phyloP scores from a whole-genome alignment of 2,888 invertebrate genomes.

The Tenthredo amoena region DNA sequence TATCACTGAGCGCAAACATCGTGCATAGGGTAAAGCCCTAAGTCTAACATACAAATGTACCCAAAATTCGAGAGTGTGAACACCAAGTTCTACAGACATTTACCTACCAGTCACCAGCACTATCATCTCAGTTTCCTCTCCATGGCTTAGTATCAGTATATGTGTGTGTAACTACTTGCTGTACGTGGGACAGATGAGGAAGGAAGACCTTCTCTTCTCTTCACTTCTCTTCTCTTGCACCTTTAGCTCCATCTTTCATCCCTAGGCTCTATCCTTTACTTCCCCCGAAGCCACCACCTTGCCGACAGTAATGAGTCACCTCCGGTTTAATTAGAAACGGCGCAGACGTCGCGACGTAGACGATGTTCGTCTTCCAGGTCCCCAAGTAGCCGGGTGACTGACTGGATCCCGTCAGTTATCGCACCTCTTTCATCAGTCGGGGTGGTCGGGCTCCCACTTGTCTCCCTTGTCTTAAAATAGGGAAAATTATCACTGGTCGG shows the following conservation, averaged over 20 bases:
- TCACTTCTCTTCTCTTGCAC: neutral
- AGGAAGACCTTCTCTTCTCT: neutral
- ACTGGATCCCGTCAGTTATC: slow-evolving; percentile 42
- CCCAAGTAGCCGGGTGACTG: slow-evolving; percentile 25
- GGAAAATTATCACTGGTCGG: slow-evolving; percentile 22
- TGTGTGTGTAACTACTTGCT: neutral
- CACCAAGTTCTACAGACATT: slow-evolving; percentile 3
- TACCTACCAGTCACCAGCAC: slow-evolving; percentile 14
- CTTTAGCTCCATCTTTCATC: slow-evolving; percentile 1
- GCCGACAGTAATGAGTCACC: slow-evolving; percentile 70
- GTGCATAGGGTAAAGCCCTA: neutral
- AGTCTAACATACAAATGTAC: neutral
- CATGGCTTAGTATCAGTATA: neutral
- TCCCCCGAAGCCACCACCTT: slow-evolving; percentile 57
- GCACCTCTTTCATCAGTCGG: slow-evolving; percentile 45
- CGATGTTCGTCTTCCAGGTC: slow-evolving; percentile 16
- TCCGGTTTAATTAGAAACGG: slow-evolving; percentile 68
- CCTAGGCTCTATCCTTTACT: neutral
- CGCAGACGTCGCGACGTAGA: slow-evolving; percentile 58
- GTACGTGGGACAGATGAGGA: neutral
- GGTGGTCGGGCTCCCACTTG: slow-evolving; percentile 13
- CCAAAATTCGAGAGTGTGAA: slow-evolving; percentile 13
- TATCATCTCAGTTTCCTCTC: neutral
- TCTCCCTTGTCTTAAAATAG: slow-evolving; percentile 25
- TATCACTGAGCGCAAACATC: neutral